Evolutionary conservation across 2,113 vertebrate genomes (phyloP).

Genomic region (Lycaon pictus): DNA sequence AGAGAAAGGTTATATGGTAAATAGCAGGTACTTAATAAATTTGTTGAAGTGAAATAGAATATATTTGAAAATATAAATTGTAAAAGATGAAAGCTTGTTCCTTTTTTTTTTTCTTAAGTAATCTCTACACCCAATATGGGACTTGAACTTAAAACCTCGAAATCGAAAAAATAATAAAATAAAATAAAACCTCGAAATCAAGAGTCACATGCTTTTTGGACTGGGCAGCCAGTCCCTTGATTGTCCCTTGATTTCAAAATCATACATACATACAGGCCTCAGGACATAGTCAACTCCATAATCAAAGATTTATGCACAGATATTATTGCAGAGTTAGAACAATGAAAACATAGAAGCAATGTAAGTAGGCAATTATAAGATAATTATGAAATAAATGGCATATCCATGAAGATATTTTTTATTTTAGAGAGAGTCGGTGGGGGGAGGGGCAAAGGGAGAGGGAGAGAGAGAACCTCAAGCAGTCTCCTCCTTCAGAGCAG

Average conservation of each 20-base stretch:
- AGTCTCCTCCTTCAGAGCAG: not conserved
- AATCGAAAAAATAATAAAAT: not conserved
- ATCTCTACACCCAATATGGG: not conserved
- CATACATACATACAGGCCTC: not conserved
- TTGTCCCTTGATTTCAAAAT: constrained; percentile 43
- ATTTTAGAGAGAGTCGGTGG: not conserved
- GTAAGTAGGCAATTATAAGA: not conserved
- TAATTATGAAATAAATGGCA: constrained; percentile 15
- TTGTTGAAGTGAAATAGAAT: constrained; percentile 48
- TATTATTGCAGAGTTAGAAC: not conserved
- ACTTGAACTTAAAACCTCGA: not conserved
- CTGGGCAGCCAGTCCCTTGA: not conserved
- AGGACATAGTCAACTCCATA: not conserved
- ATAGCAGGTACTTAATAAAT: not conserved
- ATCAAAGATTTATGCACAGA: not conserved
- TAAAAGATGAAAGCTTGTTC: constrained; percentile 4
- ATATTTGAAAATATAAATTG: constrained; percentile 18
- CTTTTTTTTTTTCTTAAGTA: not conserved
- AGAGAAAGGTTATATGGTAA: not conserved
- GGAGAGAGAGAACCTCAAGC: not conserved
- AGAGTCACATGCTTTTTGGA: not conserved
- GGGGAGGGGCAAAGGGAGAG: not conserved
- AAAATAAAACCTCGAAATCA: not conserved
- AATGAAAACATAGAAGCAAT: constrained; percentile 10
- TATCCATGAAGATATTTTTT: constrained; percentile 21